Evolutionary conservation across 2,797 vertebrate species (phyloP).

Genomic region (Gymnopithys bicolor): DNA sequence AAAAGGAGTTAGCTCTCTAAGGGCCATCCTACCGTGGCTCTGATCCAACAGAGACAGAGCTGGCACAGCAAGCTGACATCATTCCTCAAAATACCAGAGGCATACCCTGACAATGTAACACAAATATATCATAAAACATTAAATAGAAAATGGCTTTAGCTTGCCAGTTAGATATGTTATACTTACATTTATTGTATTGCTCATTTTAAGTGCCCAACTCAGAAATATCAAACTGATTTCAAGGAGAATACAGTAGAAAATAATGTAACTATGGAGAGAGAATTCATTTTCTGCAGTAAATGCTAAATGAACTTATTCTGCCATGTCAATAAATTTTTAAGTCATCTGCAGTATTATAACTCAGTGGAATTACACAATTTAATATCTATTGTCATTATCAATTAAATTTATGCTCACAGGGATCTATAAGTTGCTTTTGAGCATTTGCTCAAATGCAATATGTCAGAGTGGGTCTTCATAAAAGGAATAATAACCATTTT

Average conservation of each 20-base stretch:
- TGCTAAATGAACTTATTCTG: background rate
- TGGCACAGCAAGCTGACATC: slow-evolving; percentile 17
- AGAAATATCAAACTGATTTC: slow-evolving; percentile 1
- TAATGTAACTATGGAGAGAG: background rate
- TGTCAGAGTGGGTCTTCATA: background rate
- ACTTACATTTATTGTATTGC: slow-evolving; percentile 18
- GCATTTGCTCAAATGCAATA: background rate
- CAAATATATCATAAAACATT: slow-evolving; percentile 11
- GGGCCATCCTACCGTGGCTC: background rate
- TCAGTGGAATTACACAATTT: background rate
- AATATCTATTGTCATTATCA: background rate
- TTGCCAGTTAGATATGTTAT: background rate
- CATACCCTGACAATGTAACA: background rate
- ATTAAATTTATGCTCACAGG: background rate
- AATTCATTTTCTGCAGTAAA: background rate
- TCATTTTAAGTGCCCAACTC: slow-evolving; percentile 9
- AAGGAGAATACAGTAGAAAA: background rate
- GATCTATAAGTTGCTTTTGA: background rate
- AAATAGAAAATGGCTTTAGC: background rate
- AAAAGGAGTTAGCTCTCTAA: background rate
- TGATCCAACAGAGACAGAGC: background rate
- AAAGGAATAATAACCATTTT: background rate
- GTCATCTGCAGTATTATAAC: background rate
- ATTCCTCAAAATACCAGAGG: background rate
- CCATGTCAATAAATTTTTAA: background rate